Evolutionary conservation across 2,113 vertebrate species (phyloP), one percentile per base, ranked within the genome.

Genomic region (Alouatta palliata): DNA sequence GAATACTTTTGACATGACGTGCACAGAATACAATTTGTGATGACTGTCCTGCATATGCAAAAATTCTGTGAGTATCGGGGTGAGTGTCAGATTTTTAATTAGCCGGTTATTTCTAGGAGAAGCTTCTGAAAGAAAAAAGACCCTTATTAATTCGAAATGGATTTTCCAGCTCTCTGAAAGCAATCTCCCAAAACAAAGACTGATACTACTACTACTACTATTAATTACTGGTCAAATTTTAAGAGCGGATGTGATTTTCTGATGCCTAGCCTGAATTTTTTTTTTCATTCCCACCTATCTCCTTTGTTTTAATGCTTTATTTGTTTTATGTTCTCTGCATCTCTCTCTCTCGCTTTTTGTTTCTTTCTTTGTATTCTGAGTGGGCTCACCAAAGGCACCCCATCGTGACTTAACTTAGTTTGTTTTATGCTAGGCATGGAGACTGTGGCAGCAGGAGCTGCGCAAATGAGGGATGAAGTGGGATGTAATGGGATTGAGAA

Each of bases 381-480:
- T 79, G 87, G 84, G 77, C 84, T 97, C 94, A 93, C 97, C 95
- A 97, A 96, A 94, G 90, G 92, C 96, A 76, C 87, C 97, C 97
- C 76, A 73, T 81, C 0, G 92, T 21, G 90, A 95, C 87, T 97
- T 96, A 90, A 96, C 96, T 98, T 95, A 32, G 71, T 98, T 98
- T 97, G 89, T 97, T 97, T 97, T 97, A 91, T 95, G 75, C 80
- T 81, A 20, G 58, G 52, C 87, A 6, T 16, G 37, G 84, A 58
- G 79, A 61, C 37, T 81, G 40, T 79, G 89, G 88, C 97, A 23
- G 71, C 75, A 54, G 92, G 68, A 90, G 84, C 79, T 40, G 52
- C 37, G 16, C 89, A 92, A 84, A 84, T 80, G 91, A 97, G 75
- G 79, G 49, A 66, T 77, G 80, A 75, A 96, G 94, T 92, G 92